Evolutionary conservation across 2,888 invertebrate genomes (phyloP).

Genomic region (Trichogramma dendrolimi): DNA sequence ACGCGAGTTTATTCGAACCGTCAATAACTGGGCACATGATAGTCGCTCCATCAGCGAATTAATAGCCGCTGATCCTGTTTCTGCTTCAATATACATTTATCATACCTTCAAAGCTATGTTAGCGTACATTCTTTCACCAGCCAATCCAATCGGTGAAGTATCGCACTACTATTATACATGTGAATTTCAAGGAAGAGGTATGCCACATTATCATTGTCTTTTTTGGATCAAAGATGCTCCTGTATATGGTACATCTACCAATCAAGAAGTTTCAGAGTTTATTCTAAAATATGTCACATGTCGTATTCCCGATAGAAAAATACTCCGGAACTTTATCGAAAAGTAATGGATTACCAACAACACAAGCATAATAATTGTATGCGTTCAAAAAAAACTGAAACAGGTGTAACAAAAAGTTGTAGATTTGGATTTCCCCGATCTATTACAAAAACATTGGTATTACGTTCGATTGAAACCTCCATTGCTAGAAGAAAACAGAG

Average conservation of each 20-base stretch:
- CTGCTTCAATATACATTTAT: conserved; percentile 37
- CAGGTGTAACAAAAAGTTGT: conserved; percentile 28
- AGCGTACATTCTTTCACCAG: conserved; percentile 33
- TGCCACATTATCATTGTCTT: conserved; percentile 31
- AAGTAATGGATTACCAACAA: conserved; percentile 31
- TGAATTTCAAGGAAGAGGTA: conserved; percentile 34
- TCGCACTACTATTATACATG: conserved; percentile 30
- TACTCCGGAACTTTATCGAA: conserved; percentile 28
- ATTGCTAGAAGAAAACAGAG: conserved; percentile 34
- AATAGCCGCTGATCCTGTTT: conserved; percentile 39
- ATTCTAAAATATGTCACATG: conserved; percentile 32
- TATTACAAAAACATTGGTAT: conserved; percentile 25
- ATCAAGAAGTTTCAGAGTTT: conserved; percentile 32
- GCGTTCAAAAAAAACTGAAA: conserved; percentile 35
- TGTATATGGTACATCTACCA: conserved; percentile 28
- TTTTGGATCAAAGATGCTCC: conserved; percentile 37
- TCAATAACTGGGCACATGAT: conserved; percentile 34
- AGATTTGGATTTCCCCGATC: conserved; percentile 34
- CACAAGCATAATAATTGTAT: conserved; percentile 37
- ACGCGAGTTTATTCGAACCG: conserved; percentile 33
- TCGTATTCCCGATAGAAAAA: neutral
- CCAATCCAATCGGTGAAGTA: conserved; percentile 32
- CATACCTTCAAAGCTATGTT: conserved; percentile 37
- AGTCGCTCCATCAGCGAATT: conserved; percentile 30
- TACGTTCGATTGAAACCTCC: conserved; percentile 28